Evolutionary conservation across 2,888 invertebrate genomes (phyloP).

Genomic region (Platycheirus rosarum): DNA sequence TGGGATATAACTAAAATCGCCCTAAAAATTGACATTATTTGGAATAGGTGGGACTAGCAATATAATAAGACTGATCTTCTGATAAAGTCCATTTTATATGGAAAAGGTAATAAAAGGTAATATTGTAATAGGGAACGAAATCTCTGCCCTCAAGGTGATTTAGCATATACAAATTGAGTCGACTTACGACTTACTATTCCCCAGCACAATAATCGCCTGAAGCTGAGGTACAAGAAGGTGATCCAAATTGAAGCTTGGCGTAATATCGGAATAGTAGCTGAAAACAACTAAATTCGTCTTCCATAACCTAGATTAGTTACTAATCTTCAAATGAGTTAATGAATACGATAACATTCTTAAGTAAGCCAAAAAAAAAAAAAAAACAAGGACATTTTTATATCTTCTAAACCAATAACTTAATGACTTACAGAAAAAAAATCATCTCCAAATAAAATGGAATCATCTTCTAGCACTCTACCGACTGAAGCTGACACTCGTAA

Average conservation of each 20-base stretch:
- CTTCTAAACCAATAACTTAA: constrained; percentile 62
- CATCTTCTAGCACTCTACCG: constrained; percentile 38
- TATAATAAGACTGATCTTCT: too few species aligned
- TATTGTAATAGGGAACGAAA: background rate
- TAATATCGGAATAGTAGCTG: background rate
- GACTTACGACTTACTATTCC: constrained; percentile 25
- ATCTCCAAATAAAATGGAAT: constrained; percentile 25
- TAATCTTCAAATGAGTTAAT: constrained; percentile 52
- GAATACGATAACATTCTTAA: constrained; percentile 48
- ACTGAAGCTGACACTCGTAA: constrained; percentile 27
- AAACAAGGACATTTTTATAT: constrained; percentile 17
- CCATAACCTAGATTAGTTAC: background rate
- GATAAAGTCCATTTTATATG: too few species aligned
- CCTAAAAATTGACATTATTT: too few species aligned
- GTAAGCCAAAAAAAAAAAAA: background rate
- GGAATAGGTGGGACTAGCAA: too few species aligned
- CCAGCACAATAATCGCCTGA: background rate
- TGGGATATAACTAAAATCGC: too few species aligned
- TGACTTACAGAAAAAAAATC: constrained; percentile 50
- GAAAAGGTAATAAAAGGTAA: too few species aligned
- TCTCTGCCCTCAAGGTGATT: background rate
- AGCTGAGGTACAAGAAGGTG: constrained; percentile 2
- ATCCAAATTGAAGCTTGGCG: constrained; percentile 2
- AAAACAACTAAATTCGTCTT: background rate
- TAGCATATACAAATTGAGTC: background rate